Base-by-base conservation (phyloP, 2,797 vertebrate species). In the Lepus townsendii region DNA sequence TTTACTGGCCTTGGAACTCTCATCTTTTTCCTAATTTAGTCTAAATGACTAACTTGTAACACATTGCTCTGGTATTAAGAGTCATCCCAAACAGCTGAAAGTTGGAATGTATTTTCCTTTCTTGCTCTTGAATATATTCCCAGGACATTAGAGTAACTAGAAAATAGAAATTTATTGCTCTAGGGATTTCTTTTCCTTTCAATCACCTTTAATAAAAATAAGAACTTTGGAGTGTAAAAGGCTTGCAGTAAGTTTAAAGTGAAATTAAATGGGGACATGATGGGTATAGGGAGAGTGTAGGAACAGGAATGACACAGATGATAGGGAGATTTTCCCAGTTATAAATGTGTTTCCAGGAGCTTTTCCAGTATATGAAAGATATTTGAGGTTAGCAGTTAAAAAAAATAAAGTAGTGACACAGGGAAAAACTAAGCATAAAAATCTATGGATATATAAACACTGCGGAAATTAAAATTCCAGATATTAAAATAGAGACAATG, bases 21-120 rank as follows among this genome's bases (percentile, higher is more conserved):
- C 35, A 63, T 94, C n/a, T 90, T 79, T 96, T 38, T 62, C n/a
- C 26, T 47, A 14, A 66, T 54, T 90, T 75, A n/a, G 47, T 86
- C 38, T 88, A 89, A 93, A 50, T 90, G 65, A 57, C 78, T 88
- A 50, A 66, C 85, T 94, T 72, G 19, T 75, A 96, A 84, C 10
- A 93, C 88, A 79, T 83, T 92, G 83, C 42, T 73, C 77, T 79
- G 11, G 50, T 73, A 27, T 95, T 83, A 76, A 47, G 57, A 91
- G 94, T 91, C 68, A 94, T 83, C 35, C 69, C 75, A 87, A 14
- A 84, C 2, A 6, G 38, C 4, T 52, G 65, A 47, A 42, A 88
- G 22, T 88, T 84, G 75, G 78, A 93, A 62, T 9, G 2, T 22
- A 72, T 88, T 96, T 96, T 90, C 27, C 27, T 92, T 85, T 89